Base-by-base conservation (phyloP, 2,797 vertebrate species). In the Argya squamiceps region DNA sequence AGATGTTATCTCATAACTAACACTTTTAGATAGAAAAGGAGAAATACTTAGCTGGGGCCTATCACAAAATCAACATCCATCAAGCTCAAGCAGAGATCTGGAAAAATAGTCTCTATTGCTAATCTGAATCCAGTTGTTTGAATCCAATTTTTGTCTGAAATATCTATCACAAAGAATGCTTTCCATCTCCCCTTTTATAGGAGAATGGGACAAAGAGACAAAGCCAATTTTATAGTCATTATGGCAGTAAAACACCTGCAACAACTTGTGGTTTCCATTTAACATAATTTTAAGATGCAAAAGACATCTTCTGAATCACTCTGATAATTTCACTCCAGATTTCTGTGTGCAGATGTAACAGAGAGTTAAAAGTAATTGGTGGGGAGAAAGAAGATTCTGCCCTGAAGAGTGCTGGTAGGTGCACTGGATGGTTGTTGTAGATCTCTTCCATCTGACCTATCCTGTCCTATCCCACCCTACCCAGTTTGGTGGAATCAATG, bases 131-230 rank as follows among this genome's bases (percentile, higher is more conserved):
- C 30, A 44, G 4, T 6, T 37, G 23, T 47, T 23, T 47, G 46
- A 47, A 47, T 47, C 46, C 46, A 47, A 12, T 56, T 67, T 79
- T 26, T 37, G 4, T 56, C 29, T 0, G 3, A 56, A 18, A 67
- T 67, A n/a, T 39, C 23, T n/a, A 15, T 67, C 18, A n/a, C 39
- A 67, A 56, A 36, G 29, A 22, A 27, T 22, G 11, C 4, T 47
- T 55, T 23, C 18, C 18, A 32, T 6, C 3, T 79, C 22, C 14
- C 7, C 17, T n/a, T 55, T 47, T 56, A 56, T 9, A 37, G 41
- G 1, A 1, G 9, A 22, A 39, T 0, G 2, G 22, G 29, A 46
- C 5, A 17, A 77, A 53, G 18, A 43, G 24, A 39, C 10, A 77
- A 81, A 77, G 21, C 2, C 32, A 34, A 34, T 67, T 59, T 56